Percentiles rank a stretch among this genome's conserved stretches.
phyloP scores from a whole-genome alignment of 2,113 vertebrate genomes.

The Myiagra hebetior region DNA sequence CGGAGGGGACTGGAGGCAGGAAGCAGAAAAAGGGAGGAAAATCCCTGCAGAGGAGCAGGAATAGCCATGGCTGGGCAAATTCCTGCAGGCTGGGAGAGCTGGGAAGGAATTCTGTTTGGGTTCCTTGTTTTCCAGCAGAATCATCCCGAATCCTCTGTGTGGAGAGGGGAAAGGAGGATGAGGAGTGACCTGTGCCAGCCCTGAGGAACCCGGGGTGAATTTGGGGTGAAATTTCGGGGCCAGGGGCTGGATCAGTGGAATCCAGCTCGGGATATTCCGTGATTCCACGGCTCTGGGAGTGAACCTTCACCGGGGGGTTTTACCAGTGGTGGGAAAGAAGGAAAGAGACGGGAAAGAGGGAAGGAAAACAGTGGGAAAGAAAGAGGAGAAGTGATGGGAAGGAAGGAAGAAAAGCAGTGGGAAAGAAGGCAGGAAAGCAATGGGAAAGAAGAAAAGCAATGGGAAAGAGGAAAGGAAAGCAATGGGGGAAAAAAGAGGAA shows the following conservation, averaged over 20 bases:
- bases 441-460: no score
- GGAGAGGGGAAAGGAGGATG: not conserved
- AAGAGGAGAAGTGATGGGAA: not conserved
- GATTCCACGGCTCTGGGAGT: not conserved
- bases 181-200: not conserved
- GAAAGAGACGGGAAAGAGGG: not conserved
- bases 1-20: no score
- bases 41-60: no score
- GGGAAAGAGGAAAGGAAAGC: not conserved
- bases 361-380: not conserved
- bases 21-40: no score
- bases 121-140: not conserved
- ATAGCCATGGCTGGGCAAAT: not conserved
- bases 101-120: not conserved
- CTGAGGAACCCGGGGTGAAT: not conserved
- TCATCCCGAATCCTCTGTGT: not conserved
- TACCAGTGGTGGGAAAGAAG: not conserved
- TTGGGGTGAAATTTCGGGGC: not conserved
- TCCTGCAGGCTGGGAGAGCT: not conserved
- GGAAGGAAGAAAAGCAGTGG: not conserved
- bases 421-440: no score
- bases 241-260: fast-evolving
- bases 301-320: not conserved
- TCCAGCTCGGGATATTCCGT: not conserved
- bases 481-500: fast-evolving